Base-by-base conservation (phyloP, 2,888 invertebrate genomes). In the Notocelia uddmanniana region DNA sequence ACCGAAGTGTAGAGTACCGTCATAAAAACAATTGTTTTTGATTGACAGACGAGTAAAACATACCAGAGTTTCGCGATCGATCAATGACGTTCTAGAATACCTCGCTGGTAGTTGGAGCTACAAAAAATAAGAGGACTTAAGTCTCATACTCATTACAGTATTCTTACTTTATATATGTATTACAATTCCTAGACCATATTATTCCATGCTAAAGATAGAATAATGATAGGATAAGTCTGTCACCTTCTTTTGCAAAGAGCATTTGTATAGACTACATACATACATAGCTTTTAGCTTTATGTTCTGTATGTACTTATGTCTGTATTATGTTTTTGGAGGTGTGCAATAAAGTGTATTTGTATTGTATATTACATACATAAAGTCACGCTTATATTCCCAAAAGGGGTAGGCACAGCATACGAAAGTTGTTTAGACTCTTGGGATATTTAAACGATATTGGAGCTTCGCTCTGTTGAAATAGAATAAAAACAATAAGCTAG, bases 21-120 rank as follows among this genome's bases (percentile, higher is more conserved):
- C 5, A 0, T 31, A 2, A 26, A 3, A 41, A 15, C 3, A 15
- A 45, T n/a, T 45, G 45, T 45, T n/a, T 45, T 45, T n/a, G 45
- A 15, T 45, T 45, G n/a, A 45, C 45, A 45, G 41, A 41, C 9
- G 34, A 34, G 23, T 15, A 63, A 48, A 62, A 52, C 31, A 34
- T 63, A 63, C 21, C 31, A 52, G 52, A 15, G 52, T 54, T 64
- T 31, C 64, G 10, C 8, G 37, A 63, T 63, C 34, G 15, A 63
- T 37, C 8, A 34, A 45, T 45, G 45, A n/a, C 45, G 45, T 45
- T n/a, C 45, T 45, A 45, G 45, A 6, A 45, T 6, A 3, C 45
- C n/a, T 45, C n/a, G n/a, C n/a, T n/a, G n/a, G 15, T 1, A 45
- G 45, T n/a, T 45, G 45, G 45, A 45, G n/a, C 26, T 26, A 41